These are phyloP conservation scores for Wasmannia auropunctata DNA, from an alignment of 1,140 invertebrate genomes.

Conservation along the genomic window DNA sequence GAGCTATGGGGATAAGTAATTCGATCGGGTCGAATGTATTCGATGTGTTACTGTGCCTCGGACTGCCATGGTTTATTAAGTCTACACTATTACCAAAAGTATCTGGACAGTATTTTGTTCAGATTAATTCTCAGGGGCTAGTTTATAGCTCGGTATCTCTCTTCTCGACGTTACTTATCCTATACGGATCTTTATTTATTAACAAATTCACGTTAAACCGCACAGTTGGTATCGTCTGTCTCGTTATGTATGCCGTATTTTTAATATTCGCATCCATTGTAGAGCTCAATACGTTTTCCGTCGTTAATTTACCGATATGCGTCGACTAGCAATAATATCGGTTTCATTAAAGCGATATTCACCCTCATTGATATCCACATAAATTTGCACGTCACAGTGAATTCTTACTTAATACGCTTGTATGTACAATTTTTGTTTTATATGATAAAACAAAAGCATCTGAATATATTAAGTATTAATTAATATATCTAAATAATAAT, in stretches of 20 bases:
- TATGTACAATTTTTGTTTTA: neutral
- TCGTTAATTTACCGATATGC: slow-evolving; percentile 93
- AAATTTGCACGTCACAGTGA: neutral
- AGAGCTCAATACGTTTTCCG: slow-evolving; percentile 95
- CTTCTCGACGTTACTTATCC: slow-evolving; percentile 91
- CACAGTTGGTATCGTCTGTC: slow-evolving; percentile 90
- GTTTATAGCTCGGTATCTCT: slow-evolving; percentile 93
- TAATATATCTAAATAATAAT: neutral
- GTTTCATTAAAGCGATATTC: neutral
- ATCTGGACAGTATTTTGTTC: slow-evolving; percentile 89
- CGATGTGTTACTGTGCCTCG: slow-evolving; percentile 93
- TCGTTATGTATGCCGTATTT: slow-evolving; percentile 91
- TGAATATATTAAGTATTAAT: slow-evolving; percentile 3
- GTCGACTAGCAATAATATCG: slow-evolving; percentile 72
- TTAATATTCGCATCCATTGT: slow-evolving; percentile 92
- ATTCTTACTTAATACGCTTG: neutral
- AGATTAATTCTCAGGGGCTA: slow-evolving; percentile 93
- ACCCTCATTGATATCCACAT: neutral
- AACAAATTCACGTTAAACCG: slow-evolving; percentile 93
- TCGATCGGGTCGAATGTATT: slow-evolving; percentile 96
- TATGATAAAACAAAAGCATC: neutral
- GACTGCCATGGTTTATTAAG: slow-evolving; percentile 96
- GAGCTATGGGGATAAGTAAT: slow-evolving; percentile 95
- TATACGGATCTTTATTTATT: slow-evolving; percentile 90
- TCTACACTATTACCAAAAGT: slow-evolving; percentile 89